Conservation (phyloP, 2,888 invertebrate genomes). For the Lasioglossum leucozonium region DNA sequence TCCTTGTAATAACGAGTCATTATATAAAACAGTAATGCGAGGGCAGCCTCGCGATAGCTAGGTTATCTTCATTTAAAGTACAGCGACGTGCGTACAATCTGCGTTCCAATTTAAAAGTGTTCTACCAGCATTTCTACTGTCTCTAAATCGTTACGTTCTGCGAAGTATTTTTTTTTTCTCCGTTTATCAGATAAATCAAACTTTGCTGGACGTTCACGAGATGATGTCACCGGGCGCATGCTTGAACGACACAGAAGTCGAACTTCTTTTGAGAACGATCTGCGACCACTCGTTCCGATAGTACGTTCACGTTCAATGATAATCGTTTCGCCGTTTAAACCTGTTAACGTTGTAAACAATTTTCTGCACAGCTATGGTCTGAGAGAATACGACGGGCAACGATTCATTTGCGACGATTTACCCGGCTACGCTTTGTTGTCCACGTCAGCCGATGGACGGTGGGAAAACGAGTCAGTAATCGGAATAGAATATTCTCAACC, state of each 20-base stretch:
- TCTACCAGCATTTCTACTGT: neutral
- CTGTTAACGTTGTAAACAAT: neutral
- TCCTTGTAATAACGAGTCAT: neutral
- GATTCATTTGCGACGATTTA: slow-evolving; percentile 73
- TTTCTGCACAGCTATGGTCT: slow-evolving; percentile 73
- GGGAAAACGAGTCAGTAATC: slow-evolving; percentile 73
- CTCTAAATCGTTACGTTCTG: neutral
- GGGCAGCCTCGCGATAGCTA: neutral
- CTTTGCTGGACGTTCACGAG: slow-evolving; percentile 73
- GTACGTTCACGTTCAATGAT: slow-evolving; percentile 73
- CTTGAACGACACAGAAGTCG: slow-evolving; percentile 70
- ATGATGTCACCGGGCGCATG: slow-evolving; percentile 60
- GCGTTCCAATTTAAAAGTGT: neutral
- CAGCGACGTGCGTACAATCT: neutral
- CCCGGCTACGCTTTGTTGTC: slow-evolving; percentile 73
- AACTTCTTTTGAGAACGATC: slow-evolving; percentile 69
- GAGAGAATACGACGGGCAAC: slow-evolving; percentile 74
- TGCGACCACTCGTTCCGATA: slow-evolving; percentile 77
- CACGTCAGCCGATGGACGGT: slow-evolving; percentile 75
- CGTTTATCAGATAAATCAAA: slow-evolving; percentile 78
- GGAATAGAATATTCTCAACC: too few relatives aligned
- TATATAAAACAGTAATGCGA: neutral
- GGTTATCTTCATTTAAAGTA: neutral
- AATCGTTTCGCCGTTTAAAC: neutral
- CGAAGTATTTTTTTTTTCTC: neutral